Percentiles rank a stretch among this genome's conserved stretches.
phyloP scores from a whole-genome alignment of 1,140 invertebrate species.

The Atopsyche davidsoni region DNA sequence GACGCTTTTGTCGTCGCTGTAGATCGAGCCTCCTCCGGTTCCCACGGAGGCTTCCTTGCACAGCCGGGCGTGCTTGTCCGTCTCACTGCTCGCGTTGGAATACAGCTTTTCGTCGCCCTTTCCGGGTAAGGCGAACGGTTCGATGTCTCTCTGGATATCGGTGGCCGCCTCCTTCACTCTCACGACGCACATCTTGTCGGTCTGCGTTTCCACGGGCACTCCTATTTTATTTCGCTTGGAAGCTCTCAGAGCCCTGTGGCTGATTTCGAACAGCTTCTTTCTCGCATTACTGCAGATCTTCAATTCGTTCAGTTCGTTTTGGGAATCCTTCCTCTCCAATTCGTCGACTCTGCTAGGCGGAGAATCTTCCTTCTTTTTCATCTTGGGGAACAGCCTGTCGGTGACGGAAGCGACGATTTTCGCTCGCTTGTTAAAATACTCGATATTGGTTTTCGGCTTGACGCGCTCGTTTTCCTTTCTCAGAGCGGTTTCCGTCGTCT shows the following conservation, averaged over 20 bases:
- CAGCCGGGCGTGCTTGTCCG: constrained; percentile 36
- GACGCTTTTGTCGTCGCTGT: constrained; percentile 41
- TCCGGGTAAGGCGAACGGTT: constrained; percentile 36
- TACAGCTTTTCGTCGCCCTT: constrained; percentile 32
- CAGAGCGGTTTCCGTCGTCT: not conserved
- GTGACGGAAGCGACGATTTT: constrained; percentile 66
- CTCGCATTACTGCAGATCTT: constrained; percentile 52
- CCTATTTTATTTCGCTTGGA: constrained; percentile 51
- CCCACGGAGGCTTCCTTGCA: constrained; percentile 43
- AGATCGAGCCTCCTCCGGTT: constrained; percentile 34
- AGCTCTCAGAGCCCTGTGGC: constrained; percentile 49
- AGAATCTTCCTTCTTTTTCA: constrained; percentile 52
- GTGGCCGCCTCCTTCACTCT: constrained; percentile 53
- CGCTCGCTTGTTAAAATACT: constrained; percentile 44
- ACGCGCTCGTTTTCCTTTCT: not conserved
- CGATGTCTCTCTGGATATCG: constrained; percentile 47
- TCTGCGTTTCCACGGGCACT: constrained; percentile 55
- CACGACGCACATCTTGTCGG: constrained; percentile 44
- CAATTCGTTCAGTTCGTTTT: constrained; percentile 44
- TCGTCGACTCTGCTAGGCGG: constrained; percentile 42
- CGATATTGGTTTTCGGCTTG: not conserved
- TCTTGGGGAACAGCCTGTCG: constrained; percentile 56
- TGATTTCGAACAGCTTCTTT: constrained; percentile 49
- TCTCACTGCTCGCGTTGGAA: constrained; percentile 39
- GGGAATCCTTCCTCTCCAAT: constrained; percentile 38